Percentiles rank a stretch among this genome's conserved stretches.
phyloP scores from a whole-genome alignment of 2,113 vertebrate genomes.

The Verasper variegatus region DNA sequence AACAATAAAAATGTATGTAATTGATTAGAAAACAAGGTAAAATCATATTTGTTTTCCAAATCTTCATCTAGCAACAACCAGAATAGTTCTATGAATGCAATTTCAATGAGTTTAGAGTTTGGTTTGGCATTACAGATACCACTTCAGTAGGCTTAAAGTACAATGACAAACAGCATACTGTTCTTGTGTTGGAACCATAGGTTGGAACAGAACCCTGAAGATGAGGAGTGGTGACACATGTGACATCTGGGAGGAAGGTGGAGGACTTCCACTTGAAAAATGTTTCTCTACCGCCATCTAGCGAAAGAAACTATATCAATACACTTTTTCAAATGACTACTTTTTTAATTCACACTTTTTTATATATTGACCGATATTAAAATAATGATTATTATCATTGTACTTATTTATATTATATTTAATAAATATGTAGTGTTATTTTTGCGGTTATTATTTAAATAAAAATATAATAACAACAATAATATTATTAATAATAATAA shows the following conservation, averaged over 20 bases:
- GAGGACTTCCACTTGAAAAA: not conserved
- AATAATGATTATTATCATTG: not conserved
- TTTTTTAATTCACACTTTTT: not conserved
- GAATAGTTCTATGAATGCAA: not conserved
- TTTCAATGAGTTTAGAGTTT: not conserved
- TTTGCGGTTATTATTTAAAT: too few relatives aligned
- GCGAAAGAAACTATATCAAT: not conserved
- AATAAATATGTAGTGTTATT: too few relatives aligned
- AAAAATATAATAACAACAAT: too few relatives aligned
- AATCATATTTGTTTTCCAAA: not conserved
- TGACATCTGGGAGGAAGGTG: not conserved
- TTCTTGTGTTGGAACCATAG: not conserved
- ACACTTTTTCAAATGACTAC: not conserved
- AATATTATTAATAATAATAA: too few relatives aligned
- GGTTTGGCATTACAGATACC: not conserved
- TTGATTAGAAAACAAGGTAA: not conserved
- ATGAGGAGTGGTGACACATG: not conserved
- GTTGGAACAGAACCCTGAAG: not conserved
- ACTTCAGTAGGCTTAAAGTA: not conserved
- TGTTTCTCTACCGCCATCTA: slow-evolving; percentile 24
- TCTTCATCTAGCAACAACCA: not conserved
- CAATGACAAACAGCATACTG: not conserved
- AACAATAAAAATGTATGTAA: not conserved
- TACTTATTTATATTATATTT: too few relatives aligned
- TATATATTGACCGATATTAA: not conserved